phyloP scores from a whole-genome alignment of 2,797 vertebrate species.

The Spinus pinus region DNA sequence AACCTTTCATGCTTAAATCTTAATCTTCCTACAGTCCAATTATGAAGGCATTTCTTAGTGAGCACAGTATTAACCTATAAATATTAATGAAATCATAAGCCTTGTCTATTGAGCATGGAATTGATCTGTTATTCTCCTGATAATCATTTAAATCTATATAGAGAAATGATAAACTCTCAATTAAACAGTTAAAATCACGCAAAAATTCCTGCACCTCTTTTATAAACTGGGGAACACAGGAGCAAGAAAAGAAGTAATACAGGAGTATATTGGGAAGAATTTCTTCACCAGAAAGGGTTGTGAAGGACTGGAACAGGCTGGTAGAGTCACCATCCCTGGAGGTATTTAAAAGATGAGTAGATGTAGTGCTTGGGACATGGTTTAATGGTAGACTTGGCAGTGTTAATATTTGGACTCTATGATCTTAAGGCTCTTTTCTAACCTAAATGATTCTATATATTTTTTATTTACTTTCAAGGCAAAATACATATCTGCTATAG shows the following conservation, averaged over 20 bases:
- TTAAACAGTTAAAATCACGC: background rate
- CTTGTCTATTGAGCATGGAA: background rate
- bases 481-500: background rate
- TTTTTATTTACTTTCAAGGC: background rate
- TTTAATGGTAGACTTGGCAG: background rate
- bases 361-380: background rate
- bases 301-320: background rate
- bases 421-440: background rate
- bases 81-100: slow-evolving; percentile 34
- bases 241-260: background rate
- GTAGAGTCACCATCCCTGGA: background rate
- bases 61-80: slow-evolving; percentile 26
- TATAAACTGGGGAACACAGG: background rate
- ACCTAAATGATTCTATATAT: background rate
- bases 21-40: slow-evolving; percentile 41
- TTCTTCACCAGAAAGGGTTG: background rate
- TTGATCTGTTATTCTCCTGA: background rate
- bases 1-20: slow-evolving; percentile 36
- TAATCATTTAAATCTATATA: background rate
- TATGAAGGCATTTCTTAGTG: slow-evolving; percentile 18
- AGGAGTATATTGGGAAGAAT: background rate
- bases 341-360: background rate
- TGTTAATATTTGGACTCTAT: background rate
- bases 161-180: background rate
- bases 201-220: background rate